Base-by-base conservation (phyloP, 1,140 invertebrate species). In the Saccostrea glomerata region DNA sequence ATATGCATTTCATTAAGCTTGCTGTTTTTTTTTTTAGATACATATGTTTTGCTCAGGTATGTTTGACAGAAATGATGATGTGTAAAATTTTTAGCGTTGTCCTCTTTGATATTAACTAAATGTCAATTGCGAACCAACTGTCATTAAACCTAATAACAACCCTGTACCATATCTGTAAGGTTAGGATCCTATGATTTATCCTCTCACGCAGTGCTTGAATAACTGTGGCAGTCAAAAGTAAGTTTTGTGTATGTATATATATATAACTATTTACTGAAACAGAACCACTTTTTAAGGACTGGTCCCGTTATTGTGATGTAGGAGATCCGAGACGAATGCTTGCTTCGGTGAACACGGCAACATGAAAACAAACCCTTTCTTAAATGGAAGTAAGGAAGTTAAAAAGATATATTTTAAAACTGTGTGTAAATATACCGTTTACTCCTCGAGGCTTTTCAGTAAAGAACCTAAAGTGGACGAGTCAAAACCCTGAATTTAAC, bases 261-360 rank as follows among this genome's bases (percentile, higher is more conserved):
- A 23, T 77, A 15, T 36, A 30, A 30, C 23, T 77, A 77, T 30
- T 13, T 15, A 77, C 23, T 15, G 11, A 77, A 77, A 17, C 25
- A 77, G 3, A 36, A 15, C 23, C 70, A 63, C n/a, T 63, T 63
- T n/a, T 47, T 23, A 20, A 66, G 17, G 60, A 20, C 20, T n/a
- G 60, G n/a, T 66, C 23, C 20, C 23, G 23, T 77, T 30, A 36
- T 77, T 77, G 17, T 77, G 70, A 77, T 77, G 30, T 15, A 77
- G 25, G 13, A 77, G 70, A 77, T 77, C n/a, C 20, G 25, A 77
- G 30, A 36, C 23, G 30, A 47, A 30, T 7, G 13, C 30, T 77
- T 77, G 70, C 30, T 77, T 77, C 70, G 30, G 25, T 36, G 70
- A 77, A 77, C 70, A 77, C 70, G 70, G 15, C 70, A 77, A 77